Conservation (phyloP, 2,797 vertebrate genomes). For the Orestias chungarensis region DNA sequence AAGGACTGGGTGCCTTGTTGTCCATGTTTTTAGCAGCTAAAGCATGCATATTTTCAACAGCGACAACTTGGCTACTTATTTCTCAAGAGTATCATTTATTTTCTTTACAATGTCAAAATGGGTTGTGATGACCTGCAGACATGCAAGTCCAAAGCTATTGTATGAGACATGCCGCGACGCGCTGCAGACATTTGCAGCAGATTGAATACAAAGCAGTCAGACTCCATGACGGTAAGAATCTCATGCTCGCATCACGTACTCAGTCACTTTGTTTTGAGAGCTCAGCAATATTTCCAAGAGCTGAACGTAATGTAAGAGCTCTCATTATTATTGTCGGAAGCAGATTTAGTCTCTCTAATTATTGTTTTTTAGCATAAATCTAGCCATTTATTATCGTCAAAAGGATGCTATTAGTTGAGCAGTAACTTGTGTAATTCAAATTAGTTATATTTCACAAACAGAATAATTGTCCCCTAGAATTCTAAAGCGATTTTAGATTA, state of each 20-base stretch:
- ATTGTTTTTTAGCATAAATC: background rate
- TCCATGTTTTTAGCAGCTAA: background rate
- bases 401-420: background rate
- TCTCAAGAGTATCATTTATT: background rate
- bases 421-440: background rate
- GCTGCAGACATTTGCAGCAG: background rate
- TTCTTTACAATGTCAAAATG: background rate
- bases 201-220: background rate
- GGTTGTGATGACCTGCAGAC: background rate
- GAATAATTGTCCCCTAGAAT: background rate
- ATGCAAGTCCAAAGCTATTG: no score
- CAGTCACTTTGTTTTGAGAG: background rate
- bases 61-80: background rate
- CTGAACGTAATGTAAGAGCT: background rate
- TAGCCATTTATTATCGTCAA: background rate
- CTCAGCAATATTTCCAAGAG: background rate
- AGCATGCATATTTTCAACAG: background rate
- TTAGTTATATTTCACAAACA: background rate
- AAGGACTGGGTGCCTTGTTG: background rate
- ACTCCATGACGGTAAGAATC: background rate
- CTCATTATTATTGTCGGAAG: background rate
- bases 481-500: no score
- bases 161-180: no score
- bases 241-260: background rate
- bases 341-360: background rate